A percentile compares a stretch with the other conserved stretches of the same genome.
phyloP scores from a whole-genome alignment of 2,113 vertebrate species.

The Petrocephalus zakoni region DNA sequence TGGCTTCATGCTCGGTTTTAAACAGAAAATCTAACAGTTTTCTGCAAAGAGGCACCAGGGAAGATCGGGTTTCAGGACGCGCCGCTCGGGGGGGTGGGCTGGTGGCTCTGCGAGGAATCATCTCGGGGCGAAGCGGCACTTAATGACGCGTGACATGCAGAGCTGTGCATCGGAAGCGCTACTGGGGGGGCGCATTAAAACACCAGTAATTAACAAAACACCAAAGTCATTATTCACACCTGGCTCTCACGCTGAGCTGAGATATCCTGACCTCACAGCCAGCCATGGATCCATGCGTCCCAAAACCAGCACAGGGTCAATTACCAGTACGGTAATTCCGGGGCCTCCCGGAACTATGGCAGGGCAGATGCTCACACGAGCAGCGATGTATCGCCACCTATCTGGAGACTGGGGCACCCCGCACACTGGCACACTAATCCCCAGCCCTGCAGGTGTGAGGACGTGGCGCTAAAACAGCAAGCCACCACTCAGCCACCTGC shows the following conservation, averaged over 20 bases:
- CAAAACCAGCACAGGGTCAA: background rate
- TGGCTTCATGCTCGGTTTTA: background rate
- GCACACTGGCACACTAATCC: background rate
- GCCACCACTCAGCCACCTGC: background rate
- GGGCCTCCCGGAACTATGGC: background rate
- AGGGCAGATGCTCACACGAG: background rate
- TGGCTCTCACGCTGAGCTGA: background rate
- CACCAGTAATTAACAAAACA: background rate
- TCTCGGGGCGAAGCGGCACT: background rate
- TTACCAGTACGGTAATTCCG: background rate
- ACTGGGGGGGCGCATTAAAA: background rate
- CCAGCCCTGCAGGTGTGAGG: background rate
- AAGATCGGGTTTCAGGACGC: background rate
- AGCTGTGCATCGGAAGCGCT: background rate
- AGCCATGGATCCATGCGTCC: background rate
- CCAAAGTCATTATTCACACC: background rate
- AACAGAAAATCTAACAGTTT: background rate
- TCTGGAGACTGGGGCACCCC: background rate
- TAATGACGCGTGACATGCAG: background rate
- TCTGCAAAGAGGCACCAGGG: background rate
- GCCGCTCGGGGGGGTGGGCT: background rate
- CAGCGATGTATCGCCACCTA: background rate
- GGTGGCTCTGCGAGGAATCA: background rate
- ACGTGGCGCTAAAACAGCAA: background rate
- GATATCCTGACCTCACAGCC: background rate